Percentiles rank a stretch among this genome's conserved stretches.
phyloP scores from a whole-genome alignment of 2,113 vertebrate species.

The Alexandromys fortis region DNA sequence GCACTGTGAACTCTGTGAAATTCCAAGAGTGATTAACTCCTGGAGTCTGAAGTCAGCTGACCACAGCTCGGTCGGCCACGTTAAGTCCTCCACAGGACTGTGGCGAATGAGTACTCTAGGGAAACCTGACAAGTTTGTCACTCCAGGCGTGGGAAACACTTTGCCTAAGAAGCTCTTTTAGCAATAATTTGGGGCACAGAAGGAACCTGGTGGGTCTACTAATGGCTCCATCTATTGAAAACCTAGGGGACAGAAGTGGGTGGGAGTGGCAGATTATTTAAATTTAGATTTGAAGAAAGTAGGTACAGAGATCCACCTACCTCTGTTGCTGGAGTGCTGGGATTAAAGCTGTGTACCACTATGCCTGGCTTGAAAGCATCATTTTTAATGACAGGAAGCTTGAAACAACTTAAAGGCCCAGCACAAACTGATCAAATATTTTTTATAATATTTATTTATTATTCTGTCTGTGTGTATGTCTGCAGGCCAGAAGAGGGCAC shows the following conservation, averaged over 20 bases:
- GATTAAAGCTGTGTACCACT: too few species aligned
- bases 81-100: background rate
- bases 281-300: background rate
- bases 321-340: too few species aligned
- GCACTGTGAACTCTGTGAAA: background rate
- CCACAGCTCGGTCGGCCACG: background rate
- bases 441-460: too few species aligned
- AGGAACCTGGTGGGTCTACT: background rate
- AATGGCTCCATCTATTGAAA: background rate
- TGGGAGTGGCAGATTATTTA: background rate
- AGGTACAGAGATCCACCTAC: background rate
- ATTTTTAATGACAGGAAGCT: too few species aligned
- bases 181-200: background rate
- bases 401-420: too few species aligned
- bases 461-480: too few species aligned
- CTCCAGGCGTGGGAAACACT: background rate
- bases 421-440: too few species aligned
- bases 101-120: background rate
- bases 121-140: background rate
- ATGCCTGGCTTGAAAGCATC: too few species aligned
- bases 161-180: background rate
- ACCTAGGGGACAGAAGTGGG: background rate
- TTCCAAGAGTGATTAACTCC: background rate
- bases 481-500: too few species aligned
- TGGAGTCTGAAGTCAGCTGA: background rate